Evolutionary conservation across 1,140 invertebrate genomes (phyloP), one percentile per base, ranked within the genome.

Genomic region (Steinernema feltiae): DNA sequence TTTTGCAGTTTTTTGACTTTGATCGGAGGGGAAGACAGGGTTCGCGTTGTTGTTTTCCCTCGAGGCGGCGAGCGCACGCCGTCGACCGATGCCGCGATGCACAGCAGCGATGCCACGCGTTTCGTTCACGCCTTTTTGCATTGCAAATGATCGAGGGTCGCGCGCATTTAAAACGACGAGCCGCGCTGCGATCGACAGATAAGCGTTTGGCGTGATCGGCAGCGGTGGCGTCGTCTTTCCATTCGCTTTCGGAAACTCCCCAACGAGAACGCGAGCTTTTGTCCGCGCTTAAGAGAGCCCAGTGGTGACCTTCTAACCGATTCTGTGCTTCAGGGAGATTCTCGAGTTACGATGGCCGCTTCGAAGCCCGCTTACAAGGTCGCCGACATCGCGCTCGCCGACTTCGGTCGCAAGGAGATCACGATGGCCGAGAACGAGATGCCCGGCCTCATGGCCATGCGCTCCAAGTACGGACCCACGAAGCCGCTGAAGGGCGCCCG

Each of bases 401-500:
- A 97, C 85, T 95, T 92, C 90, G 97, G 97, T 32, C 91, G 96
- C 76, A 98, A 97, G 86, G 94, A 95, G 87, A 97, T 99, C 73
- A 92, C 92, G 81, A 88, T 99, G 82, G 96, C 97, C 1, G 96
- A 99, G 88, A 96, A 98, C 89, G 97, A 99, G 89, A 99, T 99
- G 97, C 97, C 97, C 29, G 88, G 96, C 15, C 88, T 99, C 41
- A 99, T 99, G 94, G 89, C 93, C 30, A 91, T 98, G 82, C 91
- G 96, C 30, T 91, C 91, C 84, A 94, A 94, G 85, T 98, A 97
- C 89, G 94, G 94, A 0, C 89, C 91, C 1, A 81, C 87, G 0
- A 94, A 99, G 87, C 91, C 94, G 29, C 88, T 99, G 3, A 94
- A 93, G 86, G 96, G 96, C 48, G 95, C 96, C 12, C 90, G 93